These are phyloP conservation scores for Octomys mimax DNA, from an alignment of 2,797 vertebrate genomes.

Conservation along the genomic window DNA sequence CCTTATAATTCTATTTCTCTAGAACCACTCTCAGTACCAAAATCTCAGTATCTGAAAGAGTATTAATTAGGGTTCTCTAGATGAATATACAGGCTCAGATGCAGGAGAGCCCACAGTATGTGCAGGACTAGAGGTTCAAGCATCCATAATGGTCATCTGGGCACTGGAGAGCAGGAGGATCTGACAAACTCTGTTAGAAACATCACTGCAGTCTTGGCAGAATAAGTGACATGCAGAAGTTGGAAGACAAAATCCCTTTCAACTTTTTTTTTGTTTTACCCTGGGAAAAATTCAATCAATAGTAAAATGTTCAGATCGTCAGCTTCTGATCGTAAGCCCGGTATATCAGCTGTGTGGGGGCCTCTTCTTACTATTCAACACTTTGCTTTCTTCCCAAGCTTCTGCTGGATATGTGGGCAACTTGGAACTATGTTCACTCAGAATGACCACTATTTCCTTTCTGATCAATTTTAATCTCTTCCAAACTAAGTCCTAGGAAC, in stretches of 20 bases:
- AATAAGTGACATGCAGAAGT: constrained; percentile 25
- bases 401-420: neutral
- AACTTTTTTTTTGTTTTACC: neutral
- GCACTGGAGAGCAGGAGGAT: neutral
- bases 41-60: neutral
- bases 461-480: neutral
- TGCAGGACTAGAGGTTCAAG: neutral
- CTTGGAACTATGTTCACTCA: neutral
- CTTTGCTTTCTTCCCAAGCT: neutral
- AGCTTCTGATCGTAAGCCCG: neutral
- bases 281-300: neutral
- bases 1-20: neutral
- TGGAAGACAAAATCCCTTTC: neutral
- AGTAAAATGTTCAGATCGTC: neutral
- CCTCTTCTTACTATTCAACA: neutral
- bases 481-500: neutral
- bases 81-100: neutral
- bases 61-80: neutral
- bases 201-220: neutral
- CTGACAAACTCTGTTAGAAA: constrained; percentile 15
- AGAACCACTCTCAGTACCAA: neutral
- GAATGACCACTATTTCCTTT: neutral
- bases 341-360: neutral
- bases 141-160: neutral
- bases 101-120: neutral